Evolutionary conservation across 1,140 invertebrate species (phyloP), one percentile per base, ranked within the genome.

Genomic region (Cyclina sinensis): DNA sequence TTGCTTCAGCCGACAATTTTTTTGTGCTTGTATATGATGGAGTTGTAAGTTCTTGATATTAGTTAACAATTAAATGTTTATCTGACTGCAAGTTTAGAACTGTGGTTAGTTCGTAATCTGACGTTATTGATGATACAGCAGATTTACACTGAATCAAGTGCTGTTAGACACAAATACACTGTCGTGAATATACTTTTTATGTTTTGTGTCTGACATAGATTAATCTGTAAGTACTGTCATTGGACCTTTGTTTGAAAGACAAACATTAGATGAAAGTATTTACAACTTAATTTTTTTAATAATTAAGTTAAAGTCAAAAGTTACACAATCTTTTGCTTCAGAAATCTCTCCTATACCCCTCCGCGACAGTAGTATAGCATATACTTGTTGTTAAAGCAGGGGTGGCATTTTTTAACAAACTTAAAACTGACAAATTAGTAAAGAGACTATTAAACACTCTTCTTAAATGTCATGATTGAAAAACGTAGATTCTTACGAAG

Each of bases 301-400:
- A n/a, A n/a, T n/a, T n/a, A n/a, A n/a, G n/a, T 84, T 84, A 16
- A 9, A 5, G 35, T 68, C 74, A 14, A 51, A 37, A n/a, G 27
- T 48, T 12, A 87, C 76, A 27, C 85, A 87, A 16, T 76, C 74
- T 30, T 51, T 24, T 39, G 18, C n/a, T 4, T 24, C 1, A 79
- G 35, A 74, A 81, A 88, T 12, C 78, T n/a, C 37, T 74, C 80
- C n/a, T n/a, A n/a, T n/a, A n/a, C n/a, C 0, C 86, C 86, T 21
- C 86, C 43, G n/a, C 43, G 70, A 32, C 86, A 88, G 14, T 82
- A 65, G 35, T 74, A 74, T 7, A 88, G n/a, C 46, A 43, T 43
- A 18, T 43, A 82, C 57, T 7, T 14, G 21, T 43, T 46, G 11
- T 73, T 21, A 16, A 39, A 46, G 48, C 86, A 88, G 0, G 16